These are phyloP conservation scores for Epistrophe eligans DNA, from an alignment of 2,888 invertebrate species.

Conservation along the genomic window DNA sequence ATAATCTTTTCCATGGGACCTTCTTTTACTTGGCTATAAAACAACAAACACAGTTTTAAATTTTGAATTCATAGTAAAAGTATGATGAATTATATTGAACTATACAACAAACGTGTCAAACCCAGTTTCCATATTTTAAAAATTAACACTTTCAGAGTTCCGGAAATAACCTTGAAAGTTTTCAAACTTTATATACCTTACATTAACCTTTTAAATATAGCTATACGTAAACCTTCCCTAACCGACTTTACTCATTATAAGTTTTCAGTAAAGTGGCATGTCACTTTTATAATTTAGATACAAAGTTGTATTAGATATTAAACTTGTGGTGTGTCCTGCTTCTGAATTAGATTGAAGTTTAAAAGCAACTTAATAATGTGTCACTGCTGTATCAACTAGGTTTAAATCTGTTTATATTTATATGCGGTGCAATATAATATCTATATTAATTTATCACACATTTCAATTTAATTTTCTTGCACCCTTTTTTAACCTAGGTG, in stretches of 20 bases:
- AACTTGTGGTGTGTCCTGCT: neutral
- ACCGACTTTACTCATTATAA: constrained; percentile 16
- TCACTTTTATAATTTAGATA: neutral
- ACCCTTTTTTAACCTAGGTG: no score
- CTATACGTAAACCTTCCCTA: neutral
- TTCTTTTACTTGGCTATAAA: no score
- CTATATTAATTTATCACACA: neutral
- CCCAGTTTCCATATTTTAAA: neutral
- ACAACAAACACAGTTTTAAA: no score
- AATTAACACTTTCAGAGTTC: neutral
- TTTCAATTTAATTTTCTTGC: no score
- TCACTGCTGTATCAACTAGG: neutral
- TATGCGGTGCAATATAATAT: neutral
- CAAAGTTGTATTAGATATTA: constrained; percentile 3
- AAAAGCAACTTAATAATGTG: neutral
- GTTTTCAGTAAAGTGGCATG: constrained; percentile 3
- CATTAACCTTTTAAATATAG: neutral
- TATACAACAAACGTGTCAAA: neutral
- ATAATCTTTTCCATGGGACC: no score
- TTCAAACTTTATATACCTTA: neutral
- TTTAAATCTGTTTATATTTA: neutral
- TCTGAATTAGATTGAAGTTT: neutral
- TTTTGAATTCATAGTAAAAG: neutral
- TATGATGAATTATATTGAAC: neutral
- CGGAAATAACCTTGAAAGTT: neutral